A percentile compares a stretch with the other conserved stretches of the same genome.
phyloP scores from a whole-genome alignment of 2,113 vertebrate genomes.

The Ranitomeya imitator region DNA sequence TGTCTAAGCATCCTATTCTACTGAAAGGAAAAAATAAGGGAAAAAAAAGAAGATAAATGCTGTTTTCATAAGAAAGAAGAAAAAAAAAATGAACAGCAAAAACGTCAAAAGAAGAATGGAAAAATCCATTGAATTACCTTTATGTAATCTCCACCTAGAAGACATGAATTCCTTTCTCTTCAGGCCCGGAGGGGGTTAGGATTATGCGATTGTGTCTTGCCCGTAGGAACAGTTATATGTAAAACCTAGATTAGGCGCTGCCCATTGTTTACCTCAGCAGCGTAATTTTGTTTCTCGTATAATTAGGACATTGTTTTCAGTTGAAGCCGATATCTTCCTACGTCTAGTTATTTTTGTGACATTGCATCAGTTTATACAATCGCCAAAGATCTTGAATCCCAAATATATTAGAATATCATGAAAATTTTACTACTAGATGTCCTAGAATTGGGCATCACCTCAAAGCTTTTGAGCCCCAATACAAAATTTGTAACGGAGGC shows the following conservation, averaged over 20 bases:
- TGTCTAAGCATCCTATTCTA: constrained; percentile 41
- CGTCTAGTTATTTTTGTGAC: neutral
- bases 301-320: neutral
- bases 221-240: constrained; percentile 13
- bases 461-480: too few relatives aligned
- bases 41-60: constrained; percentile 27
- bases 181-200: constrained; percentile 16
- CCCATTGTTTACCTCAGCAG: neutral
- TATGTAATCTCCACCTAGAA: constrained; percentile 46
- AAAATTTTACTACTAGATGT: too few relatives aligned
- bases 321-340: neutral
- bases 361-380: neutral
- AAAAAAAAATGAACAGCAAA: neutral
- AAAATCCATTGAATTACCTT: constrained; percentile 42
- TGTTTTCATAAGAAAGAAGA: constrained; percentile 13
- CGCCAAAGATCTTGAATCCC: neutral
- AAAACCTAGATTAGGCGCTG: constrained; percentile 3
- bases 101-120: constrained; percentile 34
- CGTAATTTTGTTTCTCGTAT: neutral
- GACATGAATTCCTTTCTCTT: constrained; percentile 36
- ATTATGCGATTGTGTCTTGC: constrained; percentile 30
- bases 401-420: too few relatives aligned
- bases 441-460: too few relatives aligned
- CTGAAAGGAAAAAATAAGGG: constrained; percentile 39
- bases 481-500: too few relatives aligned